phyloP scores from a whole-genome alignment of 2,113 vertebrate genomes.

The Fulmarus glacialis region DNA sequence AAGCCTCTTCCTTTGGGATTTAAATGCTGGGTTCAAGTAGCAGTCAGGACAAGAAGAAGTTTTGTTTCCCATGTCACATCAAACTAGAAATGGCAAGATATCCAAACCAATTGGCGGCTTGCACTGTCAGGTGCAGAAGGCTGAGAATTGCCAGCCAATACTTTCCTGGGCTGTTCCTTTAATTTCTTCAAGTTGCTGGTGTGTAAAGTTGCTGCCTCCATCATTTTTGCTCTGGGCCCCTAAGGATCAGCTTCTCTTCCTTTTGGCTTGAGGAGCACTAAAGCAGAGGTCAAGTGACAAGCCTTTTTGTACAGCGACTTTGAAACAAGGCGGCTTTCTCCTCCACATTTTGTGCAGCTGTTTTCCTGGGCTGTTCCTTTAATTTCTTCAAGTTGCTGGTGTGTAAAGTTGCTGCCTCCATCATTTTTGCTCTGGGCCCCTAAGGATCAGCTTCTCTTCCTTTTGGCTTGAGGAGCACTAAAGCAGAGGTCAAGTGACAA shows the following conservation, averaged over 20 bases:
- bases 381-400: not conserved
- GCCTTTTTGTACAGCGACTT: not conserved
- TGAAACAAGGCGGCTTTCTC: not conserved
- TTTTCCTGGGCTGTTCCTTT: not conserved
- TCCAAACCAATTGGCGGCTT: not conserved
- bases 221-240: not conserved
- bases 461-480: not conserved
- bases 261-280: not conserved
- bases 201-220: not conserved
- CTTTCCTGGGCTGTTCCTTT: not conserved
- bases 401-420: not conserved
- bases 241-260: not conserved
- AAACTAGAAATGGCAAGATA: constrained; percentile 17
- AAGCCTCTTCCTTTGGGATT: constrained; percentile 1
- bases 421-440: not conserved
- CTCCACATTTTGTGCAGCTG: not conserved
- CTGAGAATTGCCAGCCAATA: not conserved
- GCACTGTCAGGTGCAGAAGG: constrained; percentile 23
- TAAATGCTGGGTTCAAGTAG: not conserved
- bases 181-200: not conserved
- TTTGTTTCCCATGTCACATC: constrained; percentile 19
- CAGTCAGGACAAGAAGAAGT: not conserved
- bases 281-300: not conserved
- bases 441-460: not conserved
- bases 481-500: not conserved